Conservation (phyloP, 2,888 invertebrate species). For the Acholoe squamosa region DNA sequence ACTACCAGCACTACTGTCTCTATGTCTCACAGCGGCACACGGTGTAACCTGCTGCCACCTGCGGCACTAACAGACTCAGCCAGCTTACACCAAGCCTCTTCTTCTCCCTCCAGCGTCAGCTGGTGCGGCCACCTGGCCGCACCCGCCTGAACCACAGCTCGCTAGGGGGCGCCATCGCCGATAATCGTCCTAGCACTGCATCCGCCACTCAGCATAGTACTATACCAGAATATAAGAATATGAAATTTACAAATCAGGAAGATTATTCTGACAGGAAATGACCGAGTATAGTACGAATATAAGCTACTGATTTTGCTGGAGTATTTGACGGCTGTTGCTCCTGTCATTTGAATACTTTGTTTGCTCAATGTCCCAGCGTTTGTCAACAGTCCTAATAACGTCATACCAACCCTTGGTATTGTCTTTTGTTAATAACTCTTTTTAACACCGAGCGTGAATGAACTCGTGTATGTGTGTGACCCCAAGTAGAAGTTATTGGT, state of each 20-base stretch:
- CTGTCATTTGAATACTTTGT: no score
- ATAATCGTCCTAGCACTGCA: conserved; percentile 3
- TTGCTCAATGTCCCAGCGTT: no score
- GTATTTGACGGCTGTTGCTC: no score
- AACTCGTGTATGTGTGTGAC: not conserved
- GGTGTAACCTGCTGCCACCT: not conserved
- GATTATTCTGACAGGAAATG: not conserved
- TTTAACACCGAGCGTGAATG: no score
- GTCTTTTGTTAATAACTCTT: no score
- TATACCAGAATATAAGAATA: no score
- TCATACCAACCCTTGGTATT: no score
- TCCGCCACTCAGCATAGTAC: not conserved
- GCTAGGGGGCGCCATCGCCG: conserved; percentile 37
- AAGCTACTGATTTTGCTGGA: no score
- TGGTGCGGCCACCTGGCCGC: conserved; percentile 46
- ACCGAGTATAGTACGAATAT: no score
- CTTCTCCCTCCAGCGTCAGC: conserved; percentile 6
- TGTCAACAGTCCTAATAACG: no score
- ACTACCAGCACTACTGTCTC: conserved; percentile 23
- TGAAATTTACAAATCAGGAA: not conserved
- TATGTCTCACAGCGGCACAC: not conserved
- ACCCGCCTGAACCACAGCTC: not conserved
- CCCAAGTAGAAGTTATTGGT: not conserved
- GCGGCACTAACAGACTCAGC: conserved; percentile 27
- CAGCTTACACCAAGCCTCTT: conserved; percentile 50